Percentiles rank a stretch among this genome's conserved stretches.
phyloP scores from a whole-genome alignment of 2,113 vertebrate species.

The Dromiciops gliroides region DNA sequence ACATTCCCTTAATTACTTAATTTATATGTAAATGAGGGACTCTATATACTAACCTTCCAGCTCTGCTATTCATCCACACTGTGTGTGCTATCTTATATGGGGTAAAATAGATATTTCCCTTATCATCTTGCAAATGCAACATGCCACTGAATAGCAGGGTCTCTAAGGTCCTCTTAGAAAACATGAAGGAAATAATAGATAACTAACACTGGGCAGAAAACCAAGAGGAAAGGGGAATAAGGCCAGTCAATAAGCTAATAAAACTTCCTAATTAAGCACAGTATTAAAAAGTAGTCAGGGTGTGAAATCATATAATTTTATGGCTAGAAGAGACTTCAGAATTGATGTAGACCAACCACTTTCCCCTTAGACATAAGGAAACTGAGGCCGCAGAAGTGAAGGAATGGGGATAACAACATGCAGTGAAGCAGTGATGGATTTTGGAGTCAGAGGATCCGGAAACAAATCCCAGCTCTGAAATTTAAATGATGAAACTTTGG shows the following conservation, averaged over 20 bases:
- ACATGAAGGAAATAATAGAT: constrained; percentile 3
- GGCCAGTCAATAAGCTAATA: constrained; percentile 6
- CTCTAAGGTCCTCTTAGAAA: constrained; percentile 38
- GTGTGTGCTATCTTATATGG: background rate
- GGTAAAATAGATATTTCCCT: constrained; percentile 2
- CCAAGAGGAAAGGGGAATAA: constrained; percentile 11
- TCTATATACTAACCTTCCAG: background rate
- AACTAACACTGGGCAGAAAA: constrained; percentile 23
- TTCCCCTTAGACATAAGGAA: background rate
- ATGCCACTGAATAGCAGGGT: background rate
- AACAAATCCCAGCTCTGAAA: too few relatives aligned
- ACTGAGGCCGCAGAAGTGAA: background rate
- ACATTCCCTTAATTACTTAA: background rate
- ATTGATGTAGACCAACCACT: too few relatives aligned
- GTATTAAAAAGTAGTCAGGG: too few relatives aligned
- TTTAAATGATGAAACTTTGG: too few relatives aligned
- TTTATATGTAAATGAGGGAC: background rate
- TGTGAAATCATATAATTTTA: too few relatives aligned
- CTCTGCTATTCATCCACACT: background rate
- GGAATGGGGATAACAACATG: background rate
- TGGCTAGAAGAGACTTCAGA: too few relatives aligned
- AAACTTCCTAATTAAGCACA: constrained; percentile 17
- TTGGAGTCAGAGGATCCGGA: background rate
- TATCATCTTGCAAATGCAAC: background rate
- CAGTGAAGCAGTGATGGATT: background rate